Evolutionary conservation across 2,888 invertebrate species (phyloP), one percentile per base, ranked within the genome.

Genomic region (Synergus itoensis): DNA sequence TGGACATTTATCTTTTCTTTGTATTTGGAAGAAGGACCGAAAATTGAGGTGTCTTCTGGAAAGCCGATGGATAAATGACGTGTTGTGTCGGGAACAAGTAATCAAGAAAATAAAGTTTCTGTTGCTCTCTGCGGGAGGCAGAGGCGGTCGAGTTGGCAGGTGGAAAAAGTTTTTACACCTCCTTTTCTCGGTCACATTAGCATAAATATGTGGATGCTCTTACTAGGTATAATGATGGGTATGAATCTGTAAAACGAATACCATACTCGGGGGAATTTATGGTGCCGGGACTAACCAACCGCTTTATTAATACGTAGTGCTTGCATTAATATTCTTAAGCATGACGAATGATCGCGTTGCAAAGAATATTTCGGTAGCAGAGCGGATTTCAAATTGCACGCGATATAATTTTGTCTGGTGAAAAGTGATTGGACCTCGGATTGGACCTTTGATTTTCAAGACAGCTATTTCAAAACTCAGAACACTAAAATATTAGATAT

Each of bases 311-410:
- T 91, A 90, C 90, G 90, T 90, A 90, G 89, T 88, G 90, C 90
- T 90, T 91, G 90, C 90, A 90, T 91, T 91, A 91, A 89, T 91
- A 89, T 88, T 88, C 89, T 90, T 91, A 91, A 91, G 90, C 90
- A 91, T 91, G 91, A 91, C 90, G 90, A 90, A 91, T 90, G 91
- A 87, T 87, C 87, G 86, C 88, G 82, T 83, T 88, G 76, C 85
- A 84, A 87, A 87, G 86, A 87, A 88, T 88, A 89, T 90, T 88
- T 88, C 89, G 86, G 88, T 87, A 86, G 87, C 85, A 77, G 81
- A 82, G 79, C 84, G 80, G 82, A 82, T 83, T 85, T 81, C 79
- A 83, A 84, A 83, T 80, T 79, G n/a, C 36, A 40, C 12, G 21
- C 21, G 41, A 45, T 45, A 21, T 5, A 36, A 36, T 12, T 53